Base-by-base conservation (phyloP, 2,888 invertebrate genomes). In the Crepidodera aurea region DNA sequence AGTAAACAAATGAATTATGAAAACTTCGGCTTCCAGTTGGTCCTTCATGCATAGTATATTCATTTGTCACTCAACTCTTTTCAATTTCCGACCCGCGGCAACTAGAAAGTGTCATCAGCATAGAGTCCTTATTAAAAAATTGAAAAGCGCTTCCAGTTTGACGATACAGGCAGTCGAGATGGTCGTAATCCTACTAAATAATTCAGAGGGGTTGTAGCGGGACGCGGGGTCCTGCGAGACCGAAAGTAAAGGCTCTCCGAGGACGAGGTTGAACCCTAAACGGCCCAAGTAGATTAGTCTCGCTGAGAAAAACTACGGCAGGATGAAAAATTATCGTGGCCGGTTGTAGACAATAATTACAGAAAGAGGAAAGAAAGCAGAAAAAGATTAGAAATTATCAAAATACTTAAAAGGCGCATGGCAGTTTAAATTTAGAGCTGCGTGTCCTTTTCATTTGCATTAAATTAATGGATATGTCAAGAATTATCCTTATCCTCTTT, bases 211-310 rank as follows among this genome's bases (percentile, higher is more conserved):
- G 40, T 18, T 37, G 37, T 37, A 37, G 13, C 15, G 37, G 37
- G 10, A 37, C 15, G 37, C 15, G 4, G 37, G 13, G 37, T 8
- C 40, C 40, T 40, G 5, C 8, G 40, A 40, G 40, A 40, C 16
- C 8, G 16, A 18, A 34, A 40, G 40, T 40, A 40, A 40, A 40
- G 40, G 18, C 40, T 18, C 40, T 40, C 40, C 7, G 40, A 40
- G 40, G 40, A 40, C 40, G 18, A 40, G 40, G 40, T 18, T 18
- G 34, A 16, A 40, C 40, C 40, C 40, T 40, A 40, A 40, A 40
- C 18, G 18, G 16, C 18, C 40, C 8, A 40, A 40, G 40, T 40
- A 40, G 40, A 40, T 40, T 40, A 40, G 40, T 40, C 2, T 18
- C 12, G 40, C 13, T 10, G 18, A 4, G 13, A 40, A 40, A 40